phyloP scores from a whole-genome alignment of 23 tunicate species.

The Pegea sp. region DNA sequence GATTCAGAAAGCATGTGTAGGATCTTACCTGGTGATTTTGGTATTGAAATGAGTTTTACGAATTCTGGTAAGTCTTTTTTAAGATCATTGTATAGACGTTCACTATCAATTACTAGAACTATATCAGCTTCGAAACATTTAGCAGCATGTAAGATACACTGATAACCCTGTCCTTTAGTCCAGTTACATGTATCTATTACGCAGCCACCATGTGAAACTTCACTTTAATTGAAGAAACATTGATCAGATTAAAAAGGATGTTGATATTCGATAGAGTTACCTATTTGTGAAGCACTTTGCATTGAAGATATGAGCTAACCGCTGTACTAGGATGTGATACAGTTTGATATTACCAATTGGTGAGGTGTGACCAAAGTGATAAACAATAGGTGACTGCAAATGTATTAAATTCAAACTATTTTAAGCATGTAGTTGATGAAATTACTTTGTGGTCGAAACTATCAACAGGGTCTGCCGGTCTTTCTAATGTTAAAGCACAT shows the following conservation, averaged over 20 bases:
- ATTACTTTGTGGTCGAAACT: constrained; percentile 48
- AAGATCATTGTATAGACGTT: constrained; percentile 71
- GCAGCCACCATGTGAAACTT: constrained; percentile 59
- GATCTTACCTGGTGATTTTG: constrained; percentile 58
- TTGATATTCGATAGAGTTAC: background rate
- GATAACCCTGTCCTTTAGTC: constrained; percentile 92
- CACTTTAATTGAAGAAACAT: constrained; percentile 5
- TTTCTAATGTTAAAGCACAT: constrained; percentile 68
- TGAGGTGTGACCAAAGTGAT: constrained; percentile 89
- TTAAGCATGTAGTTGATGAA: background rate
- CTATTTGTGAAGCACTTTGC: constrained; percentile 63
- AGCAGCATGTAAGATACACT: constrained; percentile 44
- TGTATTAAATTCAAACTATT: too few relatives aligned
- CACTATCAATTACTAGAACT: constrained; percentile 68
- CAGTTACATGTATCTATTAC: constrained; percentile 85
- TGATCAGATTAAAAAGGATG: background rate
- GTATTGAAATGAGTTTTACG: constrained; percentile 64
- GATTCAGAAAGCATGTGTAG: background rate
- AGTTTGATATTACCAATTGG: constrained; percentile 81
- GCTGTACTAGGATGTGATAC: constrained; percentile 45
- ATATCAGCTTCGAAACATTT: constrained; percentile 77
- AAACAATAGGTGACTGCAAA: constrained; percentile 54
- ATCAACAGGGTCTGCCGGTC: constrained; percentile 89
- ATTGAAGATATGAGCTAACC: constrained; percentile 79
- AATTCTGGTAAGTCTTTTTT: constrained; percentile 73